Conservation (phyloP, 37 sponge, comb jelly and placozoan species). For the Halichondria panicea region DNA sequence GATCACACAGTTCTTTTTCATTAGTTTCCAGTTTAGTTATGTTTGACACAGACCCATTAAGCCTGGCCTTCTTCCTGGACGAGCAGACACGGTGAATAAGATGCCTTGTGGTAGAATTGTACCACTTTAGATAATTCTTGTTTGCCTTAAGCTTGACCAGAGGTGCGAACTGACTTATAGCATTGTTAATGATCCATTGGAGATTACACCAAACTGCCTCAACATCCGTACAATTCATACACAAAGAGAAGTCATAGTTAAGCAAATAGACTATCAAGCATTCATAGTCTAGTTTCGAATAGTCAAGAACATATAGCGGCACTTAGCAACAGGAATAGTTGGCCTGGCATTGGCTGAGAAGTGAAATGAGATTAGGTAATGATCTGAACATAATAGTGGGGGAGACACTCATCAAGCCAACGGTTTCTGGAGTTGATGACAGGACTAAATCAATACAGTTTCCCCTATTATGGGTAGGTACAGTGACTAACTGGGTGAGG, state of each 20-base stretch:
- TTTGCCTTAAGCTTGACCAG: neutral
- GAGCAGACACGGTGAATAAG: neutral
- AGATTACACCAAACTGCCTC: neutral
- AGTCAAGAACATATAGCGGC: neutral
- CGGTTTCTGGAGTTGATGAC: neutral
- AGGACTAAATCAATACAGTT: neutral
- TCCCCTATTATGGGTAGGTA: neutral
- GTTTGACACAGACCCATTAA: neutral
- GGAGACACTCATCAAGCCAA: too few species aligned
- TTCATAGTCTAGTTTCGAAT: neutral
- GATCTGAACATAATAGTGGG: neutral
- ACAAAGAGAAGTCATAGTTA: neutral
- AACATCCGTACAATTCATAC: neutral
- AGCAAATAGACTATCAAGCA: neutral
- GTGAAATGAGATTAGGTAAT: neutral
- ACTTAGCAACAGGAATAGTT: neutral
- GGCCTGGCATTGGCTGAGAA: neutral
- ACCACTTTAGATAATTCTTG: conserved; percentile 1
- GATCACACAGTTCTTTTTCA: neutral
- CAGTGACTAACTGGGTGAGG: neutral
- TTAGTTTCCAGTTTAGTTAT: neutral
- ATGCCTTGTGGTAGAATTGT: conserved; percentile 9
- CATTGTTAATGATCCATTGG: neutral
- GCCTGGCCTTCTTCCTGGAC: neutral
- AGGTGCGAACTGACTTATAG: conserved; percentile 8